Evolutionary conservation across 2,888 invertebrate species (phyloP).

Genomic region (Brachypalpus laphriformis): DNA sequence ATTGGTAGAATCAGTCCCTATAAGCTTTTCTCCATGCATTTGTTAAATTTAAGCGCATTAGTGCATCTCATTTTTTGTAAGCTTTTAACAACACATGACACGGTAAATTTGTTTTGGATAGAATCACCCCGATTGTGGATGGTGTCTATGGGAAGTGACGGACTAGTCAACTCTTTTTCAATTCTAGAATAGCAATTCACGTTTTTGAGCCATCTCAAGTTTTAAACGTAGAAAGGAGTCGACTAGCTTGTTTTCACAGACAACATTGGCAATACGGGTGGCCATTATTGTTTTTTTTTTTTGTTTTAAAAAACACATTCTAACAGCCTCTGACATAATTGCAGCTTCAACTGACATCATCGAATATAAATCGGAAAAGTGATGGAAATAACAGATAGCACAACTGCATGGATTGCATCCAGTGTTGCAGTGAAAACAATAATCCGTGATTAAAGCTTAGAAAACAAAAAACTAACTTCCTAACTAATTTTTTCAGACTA

Average conservation of each 20-base stretch:
- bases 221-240: too few species aligned
- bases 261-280: too few species aligned
- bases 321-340: slow-evolving; percentile 1
- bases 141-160: too few species aligned
- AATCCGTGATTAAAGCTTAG: slow-evolving; percentile 78
- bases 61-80: neutral
- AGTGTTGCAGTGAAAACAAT: slow-evolving; percentile 86
- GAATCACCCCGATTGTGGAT: too few species aligned
- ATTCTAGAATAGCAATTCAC: too few species aligned
- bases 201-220: too few species aligned
- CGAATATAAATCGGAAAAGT: slow-evolving; percentile 81
- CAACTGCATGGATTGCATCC: slow-evolving; percentile 88
- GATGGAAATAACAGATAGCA: slow-evolving; percentile 87
- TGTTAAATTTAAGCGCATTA: neutral
- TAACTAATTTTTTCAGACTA: slow-evolving; percentile 43
- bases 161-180: too few species aligned
- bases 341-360: slow-evolving; percentile 81
- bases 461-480: slow-evolving; percentile 45
- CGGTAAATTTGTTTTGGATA: neutral
- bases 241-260: too few species aligned
- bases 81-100: slow-evolving; percentile 22
- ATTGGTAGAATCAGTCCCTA: neutral
- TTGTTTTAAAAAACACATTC: neutral
- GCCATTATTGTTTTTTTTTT: too few species aligned
- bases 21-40: slow-evolving; percentile 7